Conservation (phyloP, 2,113 vertebrate species). For the Morone saxatilis region DNA sequence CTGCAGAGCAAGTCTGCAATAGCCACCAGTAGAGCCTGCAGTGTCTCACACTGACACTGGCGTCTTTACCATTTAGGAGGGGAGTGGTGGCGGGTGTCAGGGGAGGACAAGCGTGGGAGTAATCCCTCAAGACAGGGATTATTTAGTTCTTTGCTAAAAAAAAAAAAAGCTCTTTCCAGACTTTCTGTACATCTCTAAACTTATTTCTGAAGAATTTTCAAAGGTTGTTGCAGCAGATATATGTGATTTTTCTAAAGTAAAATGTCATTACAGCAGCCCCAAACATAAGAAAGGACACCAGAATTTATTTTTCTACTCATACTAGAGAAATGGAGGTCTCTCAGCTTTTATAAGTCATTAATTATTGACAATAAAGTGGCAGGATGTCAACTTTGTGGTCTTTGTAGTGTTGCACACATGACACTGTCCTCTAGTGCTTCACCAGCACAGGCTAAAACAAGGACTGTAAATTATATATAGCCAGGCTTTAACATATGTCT, state of each 20-base stretch:
- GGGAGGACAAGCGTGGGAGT: slow-evolving; percentile 32
- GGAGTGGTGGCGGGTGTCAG: slow-evolving; percentile 57
- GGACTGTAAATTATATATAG: neutral
- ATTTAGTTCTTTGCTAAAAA: slow-evolving; percentile 27
- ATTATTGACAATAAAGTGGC: neutral
- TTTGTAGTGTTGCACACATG: neutral
- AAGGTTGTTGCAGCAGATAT: neutral
- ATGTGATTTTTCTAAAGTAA: neutral
- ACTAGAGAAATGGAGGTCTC: no score
- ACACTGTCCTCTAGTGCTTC: neutral
- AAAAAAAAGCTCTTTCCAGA: slow-evolving; percentile 9
- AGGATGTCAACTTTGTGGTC: neutral
- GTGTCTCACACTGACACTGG: slow-evolving; percentile 64
- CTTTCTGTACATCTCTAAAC: slow-evolving; percentile 8
- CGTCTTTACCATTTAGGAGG: slow-evolving; percentile 71
- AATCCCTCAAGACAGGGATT: slow-evolving; percentile 35
- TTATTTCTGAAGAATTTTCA: neutral
- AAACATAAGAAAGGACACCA: neutral
- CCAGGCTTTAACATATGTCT: neutral
- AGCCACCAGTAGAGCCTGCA: slow-evolving; percentile 64
- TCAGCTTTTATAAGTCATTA: neutral
- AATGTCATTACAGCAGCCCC: neutral
- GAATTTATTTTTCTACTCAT: neutral
- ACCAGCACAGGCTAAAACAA: neutral
- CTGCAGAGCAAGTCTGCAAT: slow-evolving; percentile 66